Conservation (phyloP, 2,797 vertebrate species). For the Botia kubotai region DNA sequence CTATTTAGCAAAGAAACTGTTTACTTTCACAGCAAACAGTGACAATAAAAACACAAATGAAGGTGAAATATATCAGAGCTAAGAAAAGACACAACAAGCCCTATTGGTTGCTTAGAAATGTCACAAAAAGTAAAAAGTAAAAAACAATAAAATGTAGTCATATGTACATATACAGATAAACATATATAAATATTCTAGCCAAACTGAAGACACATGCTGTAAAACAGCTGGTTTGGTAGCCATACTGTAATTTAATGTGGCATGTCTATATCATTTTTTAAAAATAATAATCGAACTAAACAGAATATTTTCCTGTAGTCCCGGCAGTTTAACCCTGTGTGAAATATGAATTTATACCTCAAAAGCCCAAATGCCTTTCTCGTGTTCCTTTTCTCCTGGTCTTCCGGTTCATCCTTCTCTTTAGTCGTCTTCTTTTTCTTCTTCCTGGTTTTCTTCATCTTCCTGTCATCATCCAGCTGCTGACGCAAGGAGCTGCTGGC, state of each 20-base stretch:
- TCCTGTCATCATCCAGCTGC: conserved; percentile 76
- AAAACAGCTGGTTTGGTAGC: neutral
- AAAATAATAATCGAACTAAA: neutral
- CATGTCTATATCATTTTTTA: neutral
- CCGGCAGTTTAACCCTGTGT: too few relatives aligned
- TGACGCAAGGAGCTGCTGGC: conserved; percentile 79
- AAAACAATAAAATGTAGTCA: too few relatives aligned
- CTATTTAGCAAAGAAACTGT: too few relatives aligned
- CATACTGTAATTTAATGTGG: neutral
- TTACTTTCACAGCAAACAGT: too few relatives aligned
- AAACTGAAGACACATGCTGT: neutral
- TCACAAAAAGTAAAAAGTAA: too few relatives aligned
- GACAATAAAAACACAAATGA: too few relatives aligned
- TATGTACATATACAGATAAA: too few relatives aligned
- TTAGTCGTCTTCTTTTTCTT: conserved; percentile 83
- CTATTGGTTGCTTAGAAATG: too few relatives aligned
- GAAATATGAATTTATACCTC: conserved; percentile 78
- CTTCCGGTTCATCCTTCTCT: conserved; percentile 81
- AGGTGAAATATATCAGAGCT: too few relatives aligned
- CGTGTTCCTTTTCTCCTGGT: conserved; percentile 87
- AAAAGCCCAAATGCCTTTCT: conserved; percentile 89
- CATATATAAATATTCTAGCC: too few relatives aligned
- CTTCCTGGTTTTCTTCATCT: conserved; percentile 82
- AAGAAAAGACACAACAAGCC: too few relatives aligned
- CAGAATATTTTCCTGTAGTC: neutral